Evolutionary conservation across 2,113 vertebrate species (phyloP).

Genomic region (Ploceus nigricollis): DNA sequence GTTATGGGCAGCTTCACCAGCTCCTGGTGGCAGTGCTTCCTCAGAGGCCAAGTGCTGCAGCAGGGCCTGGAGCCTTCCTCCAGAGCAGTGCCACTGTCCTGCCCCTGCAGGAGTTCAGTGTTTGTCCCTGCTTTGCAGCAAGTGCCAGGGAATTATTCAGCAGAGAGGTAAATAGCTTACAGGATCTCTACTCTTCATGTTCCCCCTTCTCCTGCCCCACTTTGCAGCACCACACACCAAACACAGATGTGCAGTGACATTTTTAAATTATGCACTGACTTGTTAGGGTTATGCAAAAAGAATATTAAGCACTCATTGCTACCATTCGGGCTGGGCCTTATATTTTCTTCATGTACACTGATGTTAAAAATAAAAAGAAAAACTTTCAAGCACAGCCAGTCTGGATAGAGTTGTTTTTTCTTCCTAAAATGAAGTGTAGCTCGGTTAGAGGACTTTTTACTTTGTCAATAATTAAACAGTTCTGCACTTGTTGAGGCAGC

Average conservation of each 20-base stretch:
- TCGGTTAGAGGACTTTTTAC: background rate
- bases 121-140: background rate
- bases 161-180: background rate
- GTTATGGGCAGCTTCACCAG: background rate
- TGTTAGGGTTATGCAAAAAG: background rate
- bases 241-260: constrained; percentile 24
- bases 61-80: background rate
- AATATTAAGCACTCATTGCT: background rate
- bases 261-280: background rate
- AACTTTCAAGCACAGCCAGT: background rate
- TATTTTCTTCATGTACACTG: background rate
- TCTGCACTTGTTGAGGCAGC: background rate
- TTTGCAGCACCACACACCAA: background rate
- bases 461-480: constrained; percentile 14
- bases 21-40: background rate
- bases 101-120: background rate
- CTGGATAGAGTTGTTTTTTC: background rate
- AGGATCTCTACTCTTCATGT: background rate
- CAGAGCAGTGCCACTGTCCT: background rate
- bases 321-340: background rate
- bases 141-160: background rate
- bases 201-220: background rate
- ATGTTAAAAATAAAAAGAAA: background rate
- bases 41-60: background rate
- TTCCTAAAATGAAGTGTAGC: background rate